These are phyloP conservation scores for Melanotus villosus DNA, from an alignment of 2,888 invertebrate species.

Conservation along the genomic window DNA sequence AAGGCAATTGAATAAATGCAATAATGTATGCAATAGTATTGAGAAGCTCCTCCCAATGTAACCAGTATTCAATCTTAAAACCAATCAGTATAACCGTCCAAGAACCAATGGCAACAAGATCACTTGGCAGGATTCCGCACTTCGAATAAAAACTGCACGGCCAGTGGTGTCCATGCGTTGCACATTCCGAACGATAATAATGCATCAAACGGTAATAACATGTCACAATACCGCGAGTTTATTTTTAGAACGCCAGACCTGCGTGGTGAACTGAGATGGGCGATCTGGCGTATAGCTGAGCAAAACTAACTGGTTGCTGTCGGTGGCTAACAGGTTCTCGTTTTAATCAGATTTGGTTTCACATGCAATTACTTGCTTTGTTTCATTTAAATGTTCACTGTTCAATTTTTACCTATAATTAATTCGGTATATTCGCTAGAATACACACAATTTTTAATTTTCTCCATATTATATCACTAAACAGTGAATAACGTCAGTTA, in stretches of 20 bases:
- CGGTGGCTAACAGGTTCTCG: conserved; percentile 59
- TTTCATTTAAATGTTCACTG: conserved; percentile 56
- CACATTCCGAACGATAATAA: conserved; percentile 49
- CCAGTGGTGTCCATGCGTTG: conserved; percentile 52
- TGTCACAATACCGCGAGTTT: conserved; percentile 40
- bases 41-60: conserved; percentile 44
- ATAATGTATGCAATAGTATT: conserved; percentile 36
- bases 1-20: conserved; percentile 27
- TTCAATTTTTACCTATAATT: conserved; percentile 20
- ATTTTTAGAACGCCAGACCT: conserved; percentile 29
- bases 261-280: conserved; percentile 31
- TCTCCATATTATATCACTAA: too few relatives aligned
- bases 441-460: neutral
- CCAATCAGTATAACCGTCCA: conserved; percentile 52
- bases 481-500: too few relatives aligned
- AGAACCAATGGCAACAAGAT: conserved; percentile 52
- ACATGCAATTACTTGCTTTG: conserved; percentile 59
- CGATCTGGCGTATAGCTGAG: conserved; percentile 29
- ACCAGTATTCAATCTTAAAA: conserved; percentile 38
- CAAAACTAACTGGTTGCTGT: conserved; percentile 44
- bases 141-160: conserved; percentile 44
- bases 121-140: conserved; percentile 51
- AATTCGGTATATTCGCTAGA: neutral
- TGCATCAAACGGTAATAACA: conserved; percentile 43
- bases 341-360: conserved; percentile 60